Percentiles rank a stretch among this genome's conserved stretches.
phyloP scores from a whole-genome alignment of 53 echinoderm and acorn worm species.

The Holothuria leucospilota region DNA sequence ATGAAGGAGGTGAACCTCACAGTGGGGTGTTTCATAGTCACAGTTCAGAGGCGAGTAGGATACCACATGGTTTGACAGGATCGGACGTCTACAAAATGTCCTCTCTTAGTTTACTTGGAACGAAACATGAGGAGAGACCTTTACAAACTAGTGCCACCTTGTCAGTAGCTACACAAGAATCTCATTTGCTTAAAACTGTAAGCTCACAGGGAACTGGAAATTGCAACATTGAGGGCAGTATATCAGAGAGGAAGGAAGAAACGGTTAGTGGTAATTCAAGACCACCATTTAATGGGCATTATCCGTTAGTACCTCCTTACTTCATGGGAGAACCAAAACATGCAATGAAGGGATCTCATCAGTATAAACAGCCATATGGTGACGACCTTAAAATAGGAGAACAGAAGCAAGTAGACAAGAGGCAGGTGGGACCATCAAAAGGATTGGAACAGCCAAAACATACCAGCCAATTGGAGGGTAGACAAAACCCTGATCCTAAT shows the following conservation, averaged over 20 bases:
- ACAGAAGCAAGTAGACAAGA: too few relatives aligned
- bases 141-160: not conserved
- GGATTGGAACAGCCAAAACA: too few relatives aligned
- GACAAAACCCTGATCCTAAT: slow-evolving; percentile 17
- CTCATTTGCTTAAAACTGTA: too few relatives aligned
- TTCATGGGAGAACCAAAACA: slow-evolving; percentile 30
- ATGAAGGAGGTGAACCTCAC: slow-evolving; percentile 85
- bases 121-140: slow-evolving; percentile 16
- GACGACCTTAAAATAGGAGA: too few relatives aligned
- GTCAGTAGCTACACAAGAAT: not conserved
- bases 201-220: too few relatives aligned
- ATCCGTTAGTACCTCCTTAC: slow-evolving; percentile 5
- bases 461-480: too few relatives aligned
- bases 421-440: too few relatives aligned
- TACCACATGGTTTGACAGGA: not conserved
- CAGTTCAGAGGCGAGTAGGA: slow-evolving; percentile 10
- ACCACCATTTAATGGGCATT: slow-evolving; percentile 23
- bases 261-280: not conserved
- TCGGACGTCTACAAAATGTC: slow-evolving; percentile 29
- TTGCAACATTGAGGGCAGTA: too few relatives aligned
- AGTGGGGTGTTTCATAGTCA: slow-evolving; percentile 20
- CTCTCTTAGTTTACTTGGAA: slow-evolving; percentile 27
- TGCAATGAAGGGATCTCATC: not conserved
- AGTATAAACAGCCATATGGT: slow-evolving; percentile 18
- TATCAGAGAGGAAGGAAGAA: slow-evolving; percentile 4